These are phyloP conservation scores for Hydropsyche tenuis DNA, from an alignment of 1,140 invertebrate genomes.

Conservation along the genomic window DNA sequence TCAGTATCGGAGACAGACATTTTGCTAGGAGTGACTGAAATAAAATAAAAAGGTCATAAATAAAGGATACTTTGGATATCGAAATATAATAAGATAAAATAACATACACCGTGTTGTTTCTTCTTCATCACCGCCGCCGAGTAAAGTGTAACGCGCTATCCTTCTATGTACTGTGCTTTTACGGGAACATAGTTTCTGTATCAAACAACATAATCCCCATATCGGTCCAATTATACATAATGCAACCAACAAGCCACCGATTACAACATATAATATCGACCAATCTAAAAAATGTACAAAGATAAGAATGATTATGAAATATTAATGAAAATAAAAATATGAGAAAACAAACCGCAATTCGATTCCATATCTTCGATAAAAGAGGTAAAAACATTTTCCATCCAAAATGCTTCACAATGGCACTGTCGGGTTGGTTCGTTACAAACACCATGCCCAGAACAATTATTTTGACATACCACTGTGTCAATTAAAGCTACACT, in stretches of 20 bases:
- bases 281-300: conserved; percentile 69
- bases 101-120: conserved; percentile 60
- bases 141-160: conserved; percentile 67
- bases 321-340: background rate
- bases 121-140: conserved; percentile 67
- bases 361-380: conserved; percentile 62
- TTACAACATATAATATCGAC: conserved; percentile 87
- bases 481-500: conserved; percentile 80
- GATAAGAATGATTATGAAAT: background rate
- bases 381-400: conserved; percentile 71
- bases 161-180: conserved; percentile 58
- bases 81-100: background rate
- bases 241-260: conserved; percentile 72
- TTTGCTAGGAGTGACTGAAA: conserved; percentile 64
- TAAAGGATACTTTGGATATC: background rate
- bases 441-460: conserved; percentile 90
- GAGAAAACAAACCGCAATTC: conserved; percentile 60
- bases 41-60: conserved; percentile 14
- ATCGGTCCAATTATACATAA: conserved; percentile 69
- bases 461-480: conserved; percentile 89
- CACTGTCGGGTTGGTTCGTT: conserved; percentile 84
- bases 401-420: conserved; percentile 95
- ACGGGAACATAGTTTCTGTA: conserved; percentile 64
- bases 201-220: conserved; percentile 75
- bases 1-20: conserved; percentile 75